Percentiles rank a stretch among this genome's conserved stretches.
Conservation (phyloP, 2,113 vertebrate species). For the Malurus cyaneus region DNA sequence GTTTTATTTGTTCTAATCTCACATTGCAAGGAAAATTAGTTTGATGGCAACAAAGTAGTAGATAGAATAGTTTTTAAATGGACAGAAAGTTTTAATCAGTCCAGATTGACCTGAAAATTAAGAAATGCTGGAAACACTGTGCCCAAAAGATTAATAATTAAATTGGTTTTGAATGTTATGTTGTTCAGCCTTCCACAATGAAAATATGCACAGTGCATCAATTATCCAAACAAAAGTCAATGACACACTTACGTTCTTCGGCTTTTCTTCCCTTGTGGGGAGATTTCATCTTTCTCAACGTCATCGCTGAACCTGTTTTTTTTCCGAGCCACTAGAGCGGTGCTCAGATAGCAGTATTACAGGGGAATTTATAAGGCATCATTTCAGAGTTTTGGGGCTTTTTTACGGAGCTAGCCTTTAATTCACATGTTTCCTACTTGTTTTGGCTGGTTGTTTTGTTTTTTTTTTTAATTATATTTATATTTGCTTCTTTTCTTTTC, state of each 20-base stretch:
- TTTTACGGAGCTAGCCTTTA: not conserved
- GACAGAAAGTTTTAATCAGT: not conserved
- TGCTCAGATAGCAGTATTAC: conserved; percentile 16
- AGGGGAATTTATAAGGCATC: not conserved
- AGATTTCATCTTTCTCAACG: too few species aligned
- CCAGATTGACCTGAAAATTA: not conserved
- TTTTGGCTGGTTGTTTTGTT: not conserved
- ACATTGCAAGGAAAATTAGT: not conserved
- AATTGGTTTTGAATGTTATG: not conserved
- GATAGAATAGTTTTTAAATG: not conserved
- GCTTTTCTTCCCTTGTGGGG: not conserved
- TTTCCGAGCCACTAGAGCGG: conserved; percentile 61
- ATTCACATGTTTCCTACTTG: not conserved
- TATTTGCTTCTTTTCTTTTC: not conserved
- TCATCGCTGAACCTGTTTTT: not conserved
- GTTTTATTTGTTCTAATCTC: not conserved
- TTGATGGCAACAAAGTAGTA: not conserved
- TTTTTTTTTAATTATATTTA: too few species aligned
- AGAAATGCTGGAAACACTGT: not conserved
- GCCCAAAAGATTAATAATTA: not conserved
- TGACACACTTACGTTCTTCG: accelerated
- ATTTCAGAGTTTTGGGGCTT: not conserved
- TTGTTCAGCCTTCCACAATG: not conserved
- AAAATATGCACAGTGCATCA: not conserved
- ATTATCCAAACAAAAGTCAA: not conserved